These are phyloP conservation scores for Pseudomyrmex flavicornis DNA, from an alignment of 1,140 invertebrate species.

Conservation along the genomic window DNA sequence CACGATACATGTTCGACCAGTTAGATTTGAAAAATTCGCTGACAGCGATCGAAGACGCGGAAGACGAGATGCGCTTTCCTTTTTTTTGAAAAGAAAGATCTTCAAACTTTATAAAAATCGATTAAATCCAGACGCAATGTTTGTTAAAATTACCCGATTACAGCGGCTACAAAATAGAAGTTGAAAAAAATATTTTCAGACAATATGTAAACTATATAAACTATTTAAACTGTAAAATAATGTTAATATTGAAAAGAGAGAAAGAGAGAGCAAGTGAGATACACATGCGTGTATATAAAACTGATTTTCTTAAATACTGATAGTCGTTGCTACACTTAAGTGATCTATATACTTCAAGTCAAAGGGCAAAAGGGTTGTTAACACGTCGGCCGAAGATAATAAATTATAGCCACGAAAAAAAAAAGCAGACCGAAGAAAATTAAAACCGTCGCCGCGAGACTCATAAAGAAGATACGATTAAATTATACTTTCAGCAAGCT, in stretches of 20 bases:
- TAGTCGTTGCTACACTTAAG: constrained; percentile 3
- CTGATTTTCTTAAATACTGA: background rate
- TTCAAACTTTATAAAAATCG: constrained; percentile 4
- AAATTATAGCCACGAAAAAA: constrained; percentile 15
- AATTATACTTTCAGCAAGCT: background rate
- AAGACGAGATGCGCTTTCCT: background rate
- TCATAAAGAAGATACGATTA: background rate
- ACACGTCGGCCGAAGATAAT: background rate
- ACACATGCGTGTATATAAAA: no score
- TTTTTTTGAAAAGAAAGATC: background rate
- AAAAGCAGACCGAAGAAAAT: constrained; percentile 1
- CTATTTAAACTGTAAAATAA: constrained; percentile 1
- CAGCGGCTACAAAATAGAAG: background rate
- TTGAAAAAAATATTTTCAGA: background rate
- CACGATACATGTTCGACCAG: constrained; percentile 23
- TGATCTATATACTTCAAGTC: constrained; percentile 12
- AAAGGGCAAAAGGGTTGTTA: constrained; percentile 18
- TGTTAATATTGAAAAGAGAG: no score
- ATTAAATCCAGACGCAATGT: background rate
- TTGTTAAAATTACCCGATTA: constrained; percentile 36
- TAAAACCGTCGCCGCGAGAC: background rate
- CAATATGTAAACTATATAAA: background rate
- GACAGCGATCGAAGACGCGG: background rate
- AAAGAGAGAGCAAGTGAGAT: no score
- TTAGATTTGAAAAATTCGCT: background rate